A percentile compares a stretch with the other conserved stretches of the same genome.
These are phyloP conservation scores for Meloe dianella DNA, from an alignment of 2,888 invertebrate species.

Conservation along the genomic window DNA sequence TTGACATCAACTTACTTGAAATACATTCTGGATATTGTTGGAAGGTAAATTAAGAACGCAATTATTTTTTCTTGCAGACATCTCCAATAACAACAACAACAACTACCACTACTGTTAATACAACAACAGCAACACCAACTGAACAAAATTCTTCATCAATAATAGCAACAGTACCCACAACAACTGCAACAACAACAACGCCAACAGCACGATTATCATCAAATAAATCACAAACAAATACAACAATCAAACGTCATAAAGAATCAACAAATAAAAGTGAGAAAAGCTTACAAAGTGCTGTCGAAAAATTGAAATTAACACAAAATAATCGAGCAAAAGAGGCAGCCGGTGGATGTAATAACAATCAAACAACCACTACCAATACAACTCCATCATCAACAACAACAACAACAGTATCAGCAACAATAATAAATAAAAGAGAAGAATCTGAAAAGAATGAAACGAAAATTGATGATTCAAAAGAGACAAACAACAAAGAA, in stretches of 20 bases:
- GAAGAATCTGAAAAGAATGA: background rate
- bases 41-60: too few species aligned
- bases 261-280: slow-evolving; percentile 45
- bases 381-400: background rate
- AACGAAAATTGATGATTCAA: slow-evolving; percentile 10
- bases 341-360: slow-evolving; percentile 25
- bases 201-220: slow-evolving; percentile 26
- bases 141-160: background rate
- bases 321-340: slow-evolving; percentile 52
- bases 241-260: slow-evolving; percentile 31
- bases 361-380: slow-evolving; percentile 8
- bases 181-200: slow-evolving; percentile 22
- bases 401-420: slow-evolving; percentile 1
- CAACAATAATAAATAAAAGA: background rate
- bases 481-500: too few species aligned
- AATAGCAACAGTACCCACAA: background rate
- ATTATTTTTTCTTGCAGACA: slow-evolving; percentile 27
- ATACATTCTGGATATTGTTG: too few species aligned
- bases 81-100: slow-evolving; percentile 28
- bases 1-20: too few species aligned
- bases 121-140: slow-evolving; percentile 20
- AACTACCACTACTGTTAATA: slow-evolving; percentile 26
- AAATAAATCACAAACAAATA: slow-evolving; percentile 29
- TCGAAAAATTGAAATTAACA: slow-evolving; percentile 56
- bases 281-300: slow-evolving; percentile 54